phyloP scores from a whole-genome alignment of 2,113 vertebrate genomes.

The Carettochelys insculpta region DNA sequence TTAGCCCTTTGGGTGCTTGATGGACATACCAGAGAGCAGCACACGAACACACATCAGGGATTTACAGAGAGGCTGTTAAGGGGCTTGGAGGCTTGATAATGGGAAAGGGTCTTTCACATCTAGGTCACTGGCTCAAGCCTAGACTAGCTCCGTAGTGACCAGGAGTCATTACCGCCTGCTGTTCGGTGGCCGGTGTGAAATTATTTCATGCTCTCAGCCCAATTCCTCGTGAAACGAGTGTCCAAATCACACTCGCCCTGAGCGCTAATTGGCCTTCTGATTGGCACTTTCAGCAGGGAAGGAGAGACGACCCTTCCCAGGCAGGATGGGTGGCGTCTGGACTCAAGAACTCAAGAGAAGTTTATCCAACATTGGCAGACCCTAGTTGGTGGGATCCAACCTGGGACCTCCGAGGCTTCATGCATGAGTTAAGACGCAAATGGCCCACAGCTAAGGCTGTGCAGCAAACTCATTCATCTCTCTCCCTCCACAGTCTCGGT shows the following conservation, averaged over 20 bases:
- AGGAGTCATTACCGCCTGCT: not conserved
- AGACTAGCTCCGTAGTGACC: accelerated
- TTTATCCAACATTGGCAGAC: not conserved
- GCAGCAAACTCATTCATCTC: no score
- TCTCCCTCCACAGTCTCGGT: no score
- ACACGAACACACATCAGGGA: not conserved
- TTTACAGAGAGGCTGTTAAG: not conserved
- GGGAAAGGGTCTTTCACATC: not conserved
- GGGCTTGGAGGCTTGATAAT: not conserved
- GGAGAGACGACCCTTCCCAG: not conserved
- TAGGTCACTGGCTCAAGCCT: not conserved
- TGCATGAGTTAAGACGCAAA: no score
- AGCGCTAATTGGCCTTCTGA: conserved; percentile 46
- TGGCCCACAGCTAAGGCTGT: no score
- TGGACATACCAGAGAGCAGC: conserved; percentile 16
- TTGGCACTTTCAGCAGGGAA: conserved; percentile 25
- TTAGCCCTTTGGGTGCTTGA: accelerated
- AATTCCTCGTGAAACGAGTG: accelerated
- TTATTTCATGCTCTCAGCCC: not conserved
- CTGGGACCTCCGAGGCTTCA: no score
- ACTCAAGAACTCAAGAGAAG: not conserved
- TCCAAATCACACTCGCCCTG: conserved; percentile 46
- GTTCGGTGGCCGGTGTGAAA: not conserved
- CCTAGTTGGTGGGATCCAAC: no score
- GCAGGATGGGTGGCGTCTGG: not conserved